Conservation (phyloP, 1,140 invertebrate species). For the Rhyzopertha dominica region DNA sequence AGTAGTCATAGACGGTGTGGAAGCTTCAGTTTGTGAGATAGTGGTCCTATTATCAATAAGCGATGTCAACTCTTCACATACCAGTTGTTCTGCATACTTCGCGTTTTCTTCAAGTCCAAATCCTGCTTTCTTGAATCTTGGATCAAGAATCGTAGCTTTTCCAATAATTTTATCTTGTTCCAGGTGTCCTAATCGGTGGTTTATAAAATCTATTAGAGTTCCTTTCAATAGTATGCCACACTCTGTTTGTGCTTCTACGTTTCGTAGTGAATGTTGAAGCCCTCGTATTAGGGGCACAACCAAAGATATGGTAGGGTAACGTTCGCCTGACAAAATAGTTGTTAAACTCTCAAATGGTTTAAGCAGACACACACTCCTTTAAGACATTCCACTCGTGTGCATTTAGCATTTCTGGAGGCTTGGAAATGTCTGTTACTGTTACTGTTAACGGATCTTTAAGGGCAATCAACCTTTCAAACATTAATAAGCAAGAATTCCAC, state of each 20-base stretch:
- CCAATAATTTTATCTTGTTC: constrained; percentile 8
- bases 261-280: not conserved
- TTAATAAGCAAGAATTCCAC: constrained; percentile 17
- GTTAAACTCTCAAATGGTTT: constrained; percentile 19
- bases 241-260: not conserved
- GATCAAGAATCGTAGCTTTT: constrained; percentile 11
- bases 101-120: constrained; percentile 3
- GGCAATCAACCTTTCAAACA: constrained; percentile 17
- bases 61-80: too few species aligned
- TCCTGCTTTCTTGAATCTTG: constrained; percentile 10
- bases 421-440: constrained; percentile 5
- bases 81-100: constrained; percentile 4
- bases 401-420: constrained; percentile 1
- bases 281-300: constrained; percentile 9
- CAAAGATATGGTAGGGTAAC: constrained; percentile 10
- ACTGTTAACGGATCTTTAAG: constrained; percentile 13
- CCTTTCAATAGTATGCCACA: constrained; percentile 5
- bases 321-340: constrained; percentile 11
- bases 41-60: too few species aligned
- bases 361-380: constrained; percentile 11
- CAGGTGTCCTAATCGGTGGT: constrained; percentile 3
- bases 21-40: too few species aligned
- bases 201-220: constrained; percentile 4
- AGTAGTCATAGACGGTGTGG: too few species aligned
- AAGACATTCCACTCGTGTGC: constrained; percentile 14